phyloP scores from a whole-genome alignment of 2,113 vertebrate genomes.

The Pterocles burchelli region DNA sequence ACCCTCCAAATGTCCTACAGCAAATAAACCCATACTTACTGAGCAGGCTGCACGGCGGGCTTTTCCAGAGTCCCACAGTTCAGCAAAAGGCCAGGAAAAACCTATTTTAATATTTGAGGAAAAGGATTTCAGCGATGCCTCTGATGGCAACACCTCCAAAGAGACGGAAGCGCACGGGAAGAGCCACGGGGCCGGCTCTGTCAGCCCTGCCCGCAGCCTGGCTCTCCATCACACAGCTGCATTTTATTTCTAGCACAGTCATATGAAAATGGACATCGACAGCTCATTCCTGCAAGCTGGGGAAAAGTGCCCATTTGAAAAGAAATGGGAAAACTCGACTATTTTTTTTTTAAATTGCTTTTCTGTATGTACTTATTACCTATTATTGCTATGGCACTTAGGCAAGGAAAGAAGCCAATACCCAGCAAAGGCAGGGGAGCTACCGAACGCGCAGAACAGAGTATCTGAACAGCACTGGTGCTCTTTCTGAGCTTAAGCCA shows the following conservation, averaged over 20 bases:
- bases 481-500: background rate
- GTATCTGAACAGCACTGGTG: background rate
- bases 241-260: background rate
- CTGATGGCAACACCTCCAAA: background rate
- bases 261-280: background rate
- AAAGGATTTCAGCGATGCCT: background rate
- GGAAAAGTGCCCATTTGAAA: background rate
- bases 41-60: fast-evolving
- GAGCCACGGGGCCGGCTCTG: background rate
- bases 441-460: background rate
- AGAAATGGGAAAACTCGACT: background rate
- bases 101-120: background rate
- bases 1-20: background rate
- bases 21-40: background rate
- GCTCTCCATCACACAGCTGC: background rate
- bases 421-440: background rate
- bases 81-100: background rate
- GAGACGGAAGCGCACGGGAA: background rate
- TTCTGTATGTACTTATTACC: background rate
- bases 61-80: background rate
- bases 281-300: background rate
- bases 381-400: background rate
- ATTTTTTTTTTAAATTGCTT: background rate
- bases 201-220: background rate
- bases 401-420: background rate